Conservation (phyloP, 2,113 vertebrate genomes). For the Daboia siamensis region DNA sequence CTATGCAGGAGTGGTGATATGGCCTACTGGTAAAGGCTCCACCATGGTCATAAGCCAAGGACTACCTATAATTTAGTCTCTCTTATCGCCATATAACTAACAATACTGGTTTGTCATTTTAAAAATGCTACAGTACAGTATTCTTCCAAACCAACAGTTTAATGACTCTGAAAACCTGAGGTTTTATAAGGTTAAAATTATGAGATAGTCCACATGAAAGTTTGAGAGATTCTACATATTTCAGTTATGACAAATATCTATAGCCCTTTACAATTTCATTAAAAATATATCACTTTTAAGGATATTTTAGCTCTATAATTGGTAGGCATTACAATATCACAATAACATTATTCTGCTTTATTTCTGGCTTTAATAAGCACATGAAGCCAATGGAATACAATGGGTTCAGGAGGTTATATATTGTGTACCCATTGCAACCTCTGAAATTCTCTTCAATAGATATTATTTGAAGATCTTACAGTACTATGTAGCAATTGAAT, state of each 20-base stretch:
- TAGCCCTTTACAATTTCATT: background rate
- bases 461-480: background rate
- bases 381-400: background rate
- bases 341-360: background rate
- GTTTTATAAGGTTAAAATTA: background rate
- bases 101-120: background rate
- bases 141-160: background rate
- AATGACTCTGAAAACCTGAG: background rate
- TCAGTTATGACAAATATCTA: background rate
- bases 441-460: background rate
- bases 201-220: background rate
- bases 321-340: background rate
- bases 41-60: background rate
- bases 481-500: background rate
- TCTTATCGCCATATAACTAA: background rate
- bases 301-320: background rate
- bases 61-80: conserved; percentile 7
- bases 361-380: background rate
- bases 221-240: too few relatives aligned
- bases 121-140: background rate
- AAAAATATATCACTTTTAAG: background rate
- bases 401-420: background rate
- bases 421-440: background rate
- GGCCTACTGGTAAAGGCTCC: background rate
- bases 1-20: background rate